These are phyloP conservation scores for Bradypus variegatus DNA, from an alignment of 2,797 vertebrate species.

Conservation along the genomic window DNA sequence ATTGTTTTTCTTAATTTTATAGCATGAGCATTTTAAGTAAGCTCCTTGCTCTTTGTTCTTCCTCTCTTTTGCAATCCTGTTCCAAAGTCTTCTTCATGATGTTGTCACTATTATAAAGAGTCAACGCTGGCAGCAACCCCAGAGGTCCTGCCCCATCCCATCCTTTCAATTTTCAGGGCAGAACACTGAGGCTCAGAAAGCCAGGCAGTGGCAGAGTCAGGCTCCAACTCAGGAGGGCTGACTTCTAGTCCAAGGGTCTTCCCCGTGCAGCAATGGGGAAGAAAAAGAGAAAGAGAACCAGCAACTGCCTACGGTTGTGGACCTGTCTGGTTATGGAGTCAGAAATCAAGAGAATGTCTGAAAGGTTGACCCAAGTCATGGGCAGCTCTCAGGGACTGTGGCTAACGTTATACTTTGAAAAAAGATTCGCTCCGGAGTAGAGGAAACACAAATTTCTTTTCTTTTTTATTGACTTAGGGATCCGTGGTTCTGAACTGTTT, in stretches of 20 bases:
- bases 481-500: constrained; percentile 65
- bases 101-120: background rate
- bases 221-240: background rate
- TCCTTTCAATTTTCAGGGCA: background rate
- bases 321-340: background rate
- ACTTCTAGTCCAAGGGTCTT: background rate
- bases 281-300: background rate
- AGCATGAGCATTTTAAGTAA: background rate
- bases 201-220: background rate
- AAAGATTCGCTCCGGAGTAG: background rate
- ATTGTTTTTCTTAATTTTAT: background rate
- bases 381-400: background rate
- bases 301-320: background rate
- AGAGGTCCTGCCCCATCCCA: background rate
- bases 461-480: constrained; percentile 34
- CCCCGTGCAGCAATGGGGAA: background rate
- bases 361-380: background rate
- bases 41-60: background rate
- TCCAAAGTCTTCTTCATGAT: background rate
- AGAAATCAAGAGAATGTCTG: background rate
- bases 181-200: background rate
- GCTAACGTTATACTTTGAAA: background rate
- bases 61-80: background rate
- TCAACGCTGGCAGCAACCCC: background rate
- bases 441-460: background rate